Evolutionary conservation across 2,113 vertebrate species (phyloP).

Genomic region (Poeciliopsis prolifica): DNA sequence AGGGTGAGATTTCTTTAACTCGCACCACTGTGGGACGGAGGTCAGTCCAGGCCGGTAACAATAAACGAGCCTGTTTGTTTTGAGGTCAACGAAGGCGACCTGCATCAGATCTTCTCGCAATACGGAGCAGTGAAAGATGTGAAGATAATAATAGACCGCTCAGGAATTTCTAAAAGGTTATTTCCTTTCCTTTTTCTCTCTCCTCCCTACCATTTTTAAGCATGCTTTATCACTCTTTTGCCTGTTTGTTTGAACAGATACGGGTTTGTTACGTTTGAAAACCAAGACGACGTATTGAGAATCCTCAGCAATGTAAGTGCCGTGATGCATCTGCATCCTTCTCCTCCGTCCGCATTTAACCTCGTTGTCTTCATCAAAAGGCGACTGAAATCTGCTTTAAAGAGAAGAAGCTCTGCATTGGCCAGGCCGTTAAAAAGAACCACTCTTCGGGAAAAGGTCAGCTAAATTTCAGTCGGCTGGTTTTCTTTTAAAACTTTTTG

Average conservation of each 20-base stretch:
- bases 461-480: background rate
- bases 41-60: too few species aligned
- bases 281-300: conserved; percentile 86
- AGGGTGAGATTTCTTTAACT: conserved; percentile 72
- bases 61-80: conserved; percentile 10
- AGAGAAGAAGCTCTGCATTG: conserved; percentile 86
- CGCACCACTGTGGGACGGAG: too few species aligned
- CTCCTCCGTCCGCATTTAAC: background rate
- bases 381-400: conserved; percentile 82
- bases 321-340: background rate
- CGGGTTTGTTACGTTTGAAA: conserved; percentile 90
- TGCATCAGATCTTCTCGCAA: conserved; percentile 85
- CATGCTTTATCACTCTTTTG: background rate
- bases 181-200: background rate
- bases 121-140: conserved; percentile 88
- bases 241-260: conserved; percentile 78
- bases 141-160: conserved; percentile 88
- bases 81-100: conserved; percentile 86
- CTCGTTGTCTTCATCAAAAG: conserved; percentile 58
- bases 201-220: background rate
- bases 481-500: background rate
- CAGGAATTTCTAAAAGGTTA: conserved; percentile 88
- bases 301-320: conserved; percentile 85
- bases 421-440: conserved; percentile 86
- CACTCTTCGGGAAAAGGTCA: conserved; percentile 77